Base-by-base conservation (phyloP, 2,113 vertebrate genomes). In the Grus americana region DNA sequence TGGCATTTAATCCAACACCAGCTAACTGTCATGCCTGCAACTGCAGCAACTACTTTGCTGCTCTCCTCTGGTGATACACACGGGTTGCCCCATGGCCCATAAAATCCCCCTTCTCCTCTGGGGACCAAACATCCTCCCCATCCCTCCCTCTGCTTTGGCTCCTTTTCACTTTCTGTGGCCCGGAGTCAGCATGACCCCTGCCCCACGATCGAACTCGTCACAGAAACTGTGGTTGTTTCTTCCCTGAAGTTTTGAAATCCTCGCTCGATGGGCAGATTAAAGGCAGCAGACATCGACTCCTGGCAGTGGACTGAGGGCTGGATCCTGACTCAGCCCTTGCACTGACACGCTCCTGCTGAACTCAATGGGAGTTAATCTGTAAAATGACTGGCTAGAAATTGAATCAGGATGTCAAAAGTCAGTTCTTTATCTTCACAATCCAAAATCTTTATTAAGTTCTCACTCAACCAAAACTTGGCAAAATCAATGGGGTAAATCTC, bases 381-480 rank as follows among this genome's bases (percentile, higher is more conserved):
- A 96, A 92, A 94, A 91, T 46, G 88, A 91, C 61, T n/a, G 80
- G 52, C 76, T 36, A 21, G 76, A 92, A 96, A 97, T 93, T 91
- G 93, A 96, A 95, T 95, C 72, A 49, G 86, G 94, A 68, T 93
- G 95, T 96, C 96, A 94, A 72, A 90, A 92, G 93, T 95, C 96
- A 92, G 91, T 87, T 89, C 86, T 97, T 94, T 93, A 95, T 91
- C 96, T 88, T 84, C 73, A 22, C 91, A 94, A 85, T 95, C 88
- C 83, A 90, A 95, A 93, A 93, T 93, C 91, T 96, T 95, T 94
- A 96, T 96, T 97, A 93, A 93, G 93, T 96, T 96, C 92, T 94
- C 88, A 72, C 79, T 93, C 95, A 81, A 91, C 83, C 96, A 92
- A 94, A 97, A 96, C 88, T 91, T 94, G 91, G 94, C 57, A 81